Evolutionary conservation across 2,797 vertebrate species (phyloP).

Genomic region (Melanotaenia nigrans): DNA sequence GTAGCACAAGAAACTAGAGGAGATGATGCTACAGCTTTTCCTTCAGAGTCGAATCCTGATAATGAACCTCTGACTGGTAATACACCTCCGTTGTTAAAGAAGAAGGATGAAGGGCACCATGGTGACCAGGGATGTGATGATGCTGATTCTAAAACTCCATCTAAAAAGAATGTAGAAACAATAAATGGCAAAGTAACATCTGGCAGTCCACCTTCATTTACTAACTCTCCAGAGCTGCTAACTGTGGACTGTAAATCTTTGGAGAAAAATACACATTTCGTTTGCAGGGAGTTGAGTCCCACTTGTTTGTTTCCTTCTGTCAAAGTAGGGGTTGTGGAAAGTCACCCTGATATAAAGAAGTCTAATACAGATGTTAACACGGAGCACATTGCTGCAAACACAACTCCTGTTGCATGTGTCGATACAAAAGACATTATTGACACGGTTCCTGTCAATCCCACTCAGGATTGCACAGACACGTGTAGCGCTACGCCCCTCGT

Average conservation of each 20-base stretch:
- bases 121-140: conserved; percentile 17
- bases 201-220: background rate
- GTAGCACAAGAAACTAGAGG: conserved; percentile 1
- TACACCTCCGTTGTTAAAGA: conserved; percentile 9
- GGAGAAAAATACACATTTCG: conserved; percentile 30
- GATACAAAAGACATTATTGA: conserved; percentile 9
- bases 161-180: conserved; percentile 13
- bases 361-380: background rate
- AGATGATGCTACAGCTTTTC: conserved; percentile 1
- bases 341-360: background rate
- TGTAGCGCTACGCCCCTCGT: conserved; percentile 1
- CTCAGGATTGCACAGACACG: background rate
- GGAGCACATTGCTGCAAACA: conserved; percentile 7
- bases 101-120: background rate
- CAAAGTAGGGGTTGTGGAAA: conserved; percentile 27
- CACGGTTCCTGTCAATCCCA: background rate
- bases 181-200: background rate
- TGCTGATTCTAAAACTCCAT: conserved; percentile 1
- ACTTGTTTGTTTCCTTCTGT: conserved; percentile 26
- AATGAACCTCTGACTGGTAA: background rate
- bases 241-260: conserved; percentile 19
- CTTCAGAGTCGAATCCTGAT: background rate
- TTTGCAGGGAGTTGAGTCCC: conserved; percentile 35
- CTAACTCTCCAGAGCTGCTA: conserved; percentile 15
- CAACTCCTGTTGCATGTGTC: background rate